phyloP scores from a whole-genome alignment of 2,797 vertebrate genomes.

The Lycodopsis pacificus region DNA sequence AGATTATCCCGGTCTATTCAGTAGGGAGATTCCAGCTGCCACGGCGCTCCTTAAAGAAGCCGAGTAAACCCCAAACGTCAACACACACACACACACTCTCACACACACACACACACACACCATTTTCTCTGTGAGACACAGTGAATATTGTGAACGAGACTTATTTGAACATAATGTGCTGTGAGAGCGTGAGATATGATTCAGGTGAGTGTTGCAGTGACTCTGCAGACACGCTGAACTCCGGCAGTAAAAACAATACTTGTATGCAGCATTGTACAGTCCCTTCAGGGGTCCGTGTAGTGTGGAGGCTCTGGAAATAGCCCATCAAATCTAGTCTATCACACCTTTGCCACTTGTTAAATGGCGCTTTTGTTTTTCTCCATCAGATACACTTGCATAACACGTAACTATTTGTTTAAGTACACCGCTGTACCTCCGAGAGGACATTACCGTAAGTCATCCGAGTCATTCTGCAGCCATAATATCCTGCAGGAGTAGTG shows the following conservation, averaged over 20 bases:
- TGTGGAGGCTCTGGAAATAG: slow-evolving; percentile 16
- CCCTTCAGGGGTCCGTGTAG: slow-evolving; percentile 15
- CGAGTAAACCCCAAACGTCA: slow-evolving; percentile 57
- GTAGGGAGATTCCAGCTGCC: slow-evolving; percentile 61
- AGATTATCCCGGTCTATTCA: slow-evolving; percentile 71
- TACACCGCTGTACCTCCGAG: background rate
- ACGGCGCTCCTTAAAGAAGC: slow-evolving; percentile 54
- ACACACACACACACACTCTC: slow-evolving; percentile 20
- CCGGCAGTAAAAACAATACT: slow-evolving; percentile 16
- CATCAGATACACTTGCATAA: slow-evolving; percentile 9
- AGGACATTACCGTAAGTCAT: background rate
- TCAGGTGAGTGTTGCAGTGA: slow-evolving; percentile 5
- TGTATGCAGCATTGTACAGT: background rate
- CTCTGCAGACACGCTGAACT: slow-evolving; percentile 20
- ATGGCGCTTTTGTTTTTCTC: slow-evolving; percentile 17
- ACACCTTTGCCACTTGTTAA: slow-evolving; percentile 1
- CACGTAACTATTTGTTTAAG: slow-evolving; percentile 4
- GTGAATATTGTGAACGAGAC: slow-evolving; percentile 40
- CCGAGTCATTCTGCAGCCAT: slow-evolving; percentile 3
- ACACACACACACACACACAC: slow-evolving; percentile 6
- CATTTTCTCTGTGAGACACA: slow-evolving; percentile 10
- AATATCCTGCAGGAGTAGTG: background rate
- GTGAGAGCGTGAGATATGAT: slow-evolving; percentile 24
- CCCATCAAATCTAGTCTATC: slow-evolving; percentile 10
- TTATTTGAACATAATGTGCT: slow-evolving; percentile 30